These are phyloP conservation scores for Dendronephthya gigantea DNA, from an alignment of 64 coral and sea anemone genomes.

Conservation along the genomic window DNA sequence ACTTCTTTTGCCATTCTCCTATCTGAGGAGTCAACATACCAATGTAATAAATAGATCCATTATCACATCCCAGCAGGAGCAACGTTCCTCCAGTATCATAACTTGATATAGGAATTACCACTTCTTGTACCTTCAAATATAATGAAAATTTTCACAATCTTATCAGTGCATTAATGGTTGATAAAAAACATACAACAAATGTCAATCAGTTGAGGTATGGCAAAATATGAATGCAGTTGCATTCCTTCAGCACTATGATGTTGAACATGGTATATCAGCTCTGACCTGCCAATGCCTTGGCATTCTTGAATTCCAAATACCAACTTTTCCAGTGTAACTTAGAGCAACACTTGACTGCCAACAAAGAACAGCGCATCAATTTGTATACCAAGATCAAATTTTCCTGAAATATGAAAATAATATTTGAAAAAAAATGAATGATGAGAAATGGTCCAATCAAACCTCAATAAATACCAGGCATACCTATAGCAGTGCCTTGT, in stretches of 20 bases:
- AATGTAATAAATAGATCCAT: constrained; percentile 99
- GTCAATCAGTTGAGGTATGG: too few species aligned
- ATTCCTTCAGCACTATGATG: too few species aligned
- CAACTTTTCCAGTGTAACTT: constrained; percentile 91
- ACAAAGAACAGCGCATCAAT: constrained; percentile 97
- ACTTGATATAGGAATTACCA: constrained; percentile 80
- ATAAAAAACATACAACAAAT: too few species aligned
- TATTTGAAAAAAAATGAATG: background rate
- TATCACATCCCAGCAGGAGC: constrained; percentile 76
- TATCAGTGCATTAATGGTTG: too few species aligned
- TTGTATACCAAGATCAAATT: constrained; percentile 75
- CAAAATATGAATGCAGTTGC: too few species aligned
- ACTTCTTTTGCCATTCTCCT: too few species aligned
- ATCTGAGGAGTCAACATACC: constrained; percentile 31
- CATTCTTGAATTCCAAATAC: constrained; percentile 91
- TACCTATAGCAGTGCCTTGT: background rate
- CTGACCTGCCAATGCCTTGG: constrained; percentile 97
- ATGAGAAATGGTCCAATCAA: too few species aligned
- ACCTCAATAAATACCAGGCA: too few species aligned
- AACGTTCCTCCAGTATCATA: constrained; percentile 93
- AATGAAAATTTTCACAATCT: too few species aligned
- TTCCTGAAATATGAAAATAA: constrained; percentile 34
- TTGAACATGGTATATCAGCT: constrained; percentile 9
- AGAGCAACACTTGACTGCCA: constrained; percentile 78
- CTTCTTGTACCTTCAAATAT: constrained; percentile 72